Percentiles rank a stretch among this genome's conserved stretches.
Conservation (phyloP, 2,797 vertebrate species). For the Agapornis canus region DNA sequence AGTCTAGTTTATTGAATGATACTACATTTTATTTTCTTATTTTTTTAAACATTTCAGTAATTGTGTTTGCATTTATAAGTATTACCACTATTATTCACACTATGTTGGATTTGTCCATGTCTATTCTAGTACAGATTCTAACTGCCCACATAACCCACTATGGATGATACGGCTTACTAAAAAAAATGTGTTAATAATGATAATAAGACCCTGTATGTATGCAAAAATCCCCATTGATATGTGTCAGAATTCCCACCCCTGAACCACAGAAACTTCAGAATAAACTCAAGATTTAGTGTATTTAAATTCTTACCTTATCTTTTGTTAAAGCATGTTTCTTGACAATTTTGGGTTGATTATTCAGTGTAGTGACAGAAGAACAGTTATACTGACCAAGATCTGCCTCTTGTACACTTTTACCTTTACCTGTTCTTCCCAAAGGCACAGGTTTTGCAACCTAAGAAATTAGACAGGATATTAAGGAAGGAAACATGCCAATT, state of each 20-base stretch:
- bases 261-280: background rate
- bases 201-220: background rate
- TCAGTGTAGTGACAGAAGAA: slow-evolving; percentile 68
- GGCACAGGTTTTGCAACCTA: slow-evolving; percentile 92
- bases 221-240: rapidly evolving
- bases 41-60: background rate
- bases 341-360: slow-evolving; percentile 77
- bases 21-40: background rate
- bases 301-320: slow-evolving; percentile 73
- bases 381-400: slow-evolving; percentile 76
- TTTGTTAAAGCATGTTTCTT: slow-evolving; percentile 79
- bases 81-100: background rate
- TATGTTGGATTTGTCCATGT: background rate
- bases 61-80: background rate
- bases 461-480: slow-evolving; percentile 41
- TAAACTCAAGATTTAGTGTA: background rate
- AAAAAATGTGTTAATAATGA: background rate
- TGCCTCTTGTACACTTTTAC: slow-evolving; percentile 72
- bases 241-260: background rate
- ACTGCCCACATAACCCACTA: background rate
- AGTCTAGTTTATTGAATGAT: background rate
- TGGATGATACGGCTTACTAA: background rate
- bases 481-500: background rate
- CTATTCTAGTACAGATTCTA: background rate
- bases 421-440: slow-evolving; percentile 83